Evolutionary conservation across 2,888 invertebrate species (phyloP).

Genomic region (Pheosia gnoma): DNA sequence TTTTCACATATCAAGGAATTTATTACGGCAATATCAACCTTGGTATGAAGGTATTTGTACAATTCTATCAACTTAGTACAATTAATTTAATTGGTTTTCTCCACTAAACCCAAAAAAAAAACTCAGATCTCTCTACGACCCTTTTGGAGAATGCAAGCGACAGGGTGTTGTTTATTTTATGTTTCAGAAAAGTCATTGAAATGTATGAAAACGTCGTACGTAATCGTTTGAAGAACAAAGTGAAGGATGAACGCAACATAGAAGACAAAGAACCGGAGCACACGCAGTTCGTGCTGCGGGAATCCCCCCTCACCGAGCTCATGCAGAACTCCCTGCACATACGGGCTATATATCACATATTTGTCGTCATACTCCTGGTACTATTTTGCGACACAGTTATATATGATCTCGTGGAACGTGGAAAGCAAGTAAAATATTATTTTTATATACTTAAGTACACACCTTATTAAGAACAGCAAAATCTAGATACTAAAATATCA

Average conservation of each 20-base stretch:
- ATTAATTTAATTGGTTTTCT: no score
- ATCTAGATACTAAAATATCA: no score
- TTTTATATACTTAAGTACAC: conserved; percentile 14
- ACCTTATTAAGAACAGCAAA: no score
- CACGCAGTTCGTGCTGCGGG: conserved; percentile 86
- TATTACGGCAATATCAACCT: no score
- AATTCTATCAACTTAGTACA: no score
- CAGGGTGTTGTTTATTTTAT: not conserved
- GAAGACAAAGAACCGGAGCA: conserved; percentile 1
- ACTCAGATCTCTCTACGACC: no score
- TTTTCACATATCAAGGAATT: no score
- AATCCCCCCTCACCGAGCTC: conserved; percentile 92
- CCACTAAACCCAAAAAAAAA: no score
- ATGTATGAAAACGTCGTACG: conserved; percentile 32
- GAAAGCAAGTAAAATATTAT: conserved; percentile 85
- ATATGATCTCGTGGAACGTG: conserved; percentile 89
- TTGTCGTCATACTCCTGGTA: conserved; percentile 89
- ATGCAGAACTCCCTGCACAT: conserved; percentile 90
- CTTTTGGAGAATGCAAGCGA: no score
- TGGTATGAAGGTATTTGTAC: no score
- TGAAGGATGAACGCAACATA: not conserved
- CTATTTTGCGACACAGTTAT: conserved; percentile 89
- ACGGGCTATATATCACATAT: conserved; percentile 93
- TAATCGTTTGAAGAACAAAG: conserved; percentile 14
- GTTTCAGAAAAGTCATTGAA: conserved; percentile 4